A percentile compares a stretch with the other conserved stretches of the same genome.
These are phyloP conservation scores for Strigamia maritima DNA, from an alignment of 2,888 invertebrate species.

Conservation along the genomic window DNA sequence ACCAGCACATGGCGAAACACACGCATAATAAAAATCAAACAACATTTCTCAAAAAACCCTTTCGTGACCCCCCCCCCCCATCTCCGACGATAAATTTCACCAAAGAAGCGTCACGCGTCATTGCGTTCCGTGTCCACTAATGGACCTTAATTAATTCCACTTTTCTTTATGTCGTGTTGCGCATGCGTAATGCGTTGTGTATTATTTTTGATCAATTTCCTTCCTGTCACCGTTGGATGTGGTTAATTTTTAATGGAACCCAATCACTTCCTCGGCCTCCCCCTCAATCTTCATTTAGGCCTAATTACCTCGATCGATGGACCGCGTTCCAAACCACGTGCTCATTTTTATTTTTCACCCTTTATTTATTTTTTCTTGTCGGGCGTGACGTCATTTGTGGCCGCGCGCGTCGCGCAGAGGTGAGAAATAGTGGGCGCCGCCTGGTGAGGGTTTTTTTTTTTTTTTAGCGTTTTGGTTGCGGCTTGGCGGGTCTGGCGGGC, in stretches of 20 bases:
- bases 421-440: no score
- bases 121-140: background rate
- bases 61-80: background rate
- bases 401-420: no score
- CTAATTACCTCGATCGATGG: conserved; percentile 25
- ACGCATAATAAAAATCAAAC: background rate
- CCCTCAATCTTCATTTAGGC: conserved; percentile 32
- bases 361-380: background rate
- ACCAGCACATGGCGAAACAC: background rate
- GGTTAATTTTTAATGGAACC: conserved; percentile 34
- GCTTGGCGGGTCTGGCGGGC: background rate
- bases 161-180: background rate
- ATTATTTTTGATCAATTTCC: conserved; percentile 32
- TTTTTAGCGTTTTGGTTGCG: no score
- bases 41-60: background rate
- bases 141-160: conserved; percentile 7
- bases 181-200: conserved; percentile 9
- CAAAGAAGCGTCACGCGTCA: background rate
- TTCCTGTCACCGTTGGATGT: conserved; percentile 30
- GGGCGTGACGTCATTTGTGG: background rate
- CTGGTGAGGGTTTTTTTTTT: no score
- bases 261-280: conserved; percentile 25
- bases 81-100: background rate
- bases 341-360: background rate
- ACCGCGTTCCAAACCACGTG: conserved; percentile 1